Evolutionary conservation across 2,797 vertebrate species (phyloP).

Genomic region (Labeo calbasu): DNA sequence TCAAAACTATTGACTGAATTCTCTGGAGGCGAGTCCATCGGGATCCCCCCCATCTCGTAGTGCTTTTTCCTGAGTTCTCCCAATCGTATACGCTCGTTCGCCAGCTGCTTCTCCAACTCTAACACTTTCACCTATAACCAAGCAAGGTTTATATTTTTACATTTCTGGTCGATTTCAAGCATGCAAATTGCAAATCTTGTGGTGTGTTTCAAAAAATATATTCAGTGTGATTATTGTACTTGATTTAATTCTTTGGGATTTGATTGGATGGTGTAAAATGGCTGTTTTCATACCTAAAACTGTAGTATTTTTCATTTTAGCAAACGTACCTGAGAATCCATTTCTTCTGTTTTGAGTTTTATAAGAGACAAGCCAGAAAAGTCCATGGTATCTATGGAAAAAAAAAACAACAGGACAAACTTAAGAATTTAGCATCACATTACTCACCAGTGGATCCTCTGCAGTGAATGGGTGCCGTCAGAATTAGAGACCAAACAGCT

Average conservation of each 20-base stretch:
- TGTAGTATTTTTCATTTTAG: neutral
- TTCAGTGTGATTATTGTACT: neutral
- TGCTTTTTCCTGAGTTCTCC: conserved; percentile 94
- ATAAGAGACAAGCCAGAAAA: conserved; percentile 93
- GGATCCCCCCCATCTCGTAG: conserved; percentile 80
- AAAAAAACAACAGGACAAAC: neutral
- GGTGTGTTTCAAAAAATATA: neutral
- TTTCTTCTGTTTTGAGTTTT: conserved; percentile 96
- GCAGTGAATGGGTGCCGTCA: neutral
- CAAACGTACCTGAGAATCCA: conserved; percentile 91
- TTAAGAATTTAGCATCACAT: neutral
- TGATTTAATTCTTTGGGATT: neutral
- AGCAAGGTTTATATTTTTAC: neutral
- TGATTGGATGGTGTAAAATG: neutral
- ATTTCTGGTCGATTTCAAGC: neutral
- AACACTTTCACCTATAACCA: conserved; percentile 88
- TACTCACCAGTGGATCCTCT: neutral
- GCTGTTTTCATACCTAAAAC: neutral
- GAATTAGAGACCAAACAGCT: neutral
- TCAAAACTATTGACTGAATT: conserved; percentile 53
- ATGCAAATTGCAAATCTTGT: neutral
- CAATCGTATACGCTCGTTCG: conserved; percentile 89
- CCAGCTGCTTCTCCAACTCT: conserved; percentile 90
- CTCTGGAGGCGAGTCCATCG: neutral
- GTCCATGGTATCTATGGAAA: conserved; percentile 85